Base-by-base conservation (phyloP, 2,797 vertebrate genomes). In the Tragelaphus eurycerus region DNA sequence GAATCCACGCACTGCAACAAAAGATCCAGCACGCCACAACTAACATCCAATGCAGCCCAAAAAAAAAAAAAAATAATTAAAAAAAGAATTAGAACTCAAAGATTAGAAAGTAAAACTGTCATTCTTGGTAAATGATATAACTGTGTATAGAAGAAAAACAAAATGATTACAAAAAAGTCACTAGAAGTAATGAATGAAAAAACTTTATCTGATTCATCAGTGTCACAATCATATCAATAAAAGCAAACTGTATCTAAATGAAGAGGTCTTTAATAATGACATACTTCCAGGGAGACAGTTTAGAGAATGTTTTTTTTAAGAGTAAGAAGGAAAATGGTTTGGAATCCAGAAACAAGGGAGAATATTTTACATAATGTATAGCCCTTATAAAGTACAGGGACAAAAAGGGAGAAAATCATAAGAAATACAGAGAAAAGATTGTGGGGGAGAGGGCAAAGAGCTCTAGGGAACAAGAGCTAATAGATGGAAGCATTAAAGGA, bases 81-180 rank as follows among this genome's bases (percentile, higher is more conserved):
- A 71, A 23, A 43, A 25, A 14, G 62, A 93, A 96, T 60, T 17
- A 76, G 57, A 92, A 90, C 59, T 81, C n/a, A 50, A 78, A 76
- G 25, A 78, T 27, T 64, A 16, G 46, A 78, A 83, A 86, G n/a
- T 46, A 79, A 93, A 93, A 76, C 5, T 43, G 11, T 52, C 59
- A 92, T 87, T 79, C 90, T 97, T 84, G 91, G 79, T 94, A 95
- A 95, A 67, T 57, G 15, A 92, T 43, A 71, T 21, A 93, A 64
- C 13, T 93, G 13, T 50, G 6, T 27, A 91, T 50, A 74, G 25
- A 54, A 38, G 59, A 93, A 83, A 59, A 60, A 29, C 17, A 46
- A 52, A 71, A 83, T 6, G n/a, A 86, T 5, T 93, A 71, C 46
- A 96, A 90, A 97, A 95, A 64, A 86, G n/a, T 23, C 74, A 95